Evolutionary conservation across 2,797 vertebrate species (phyloP), one percentile per base, ranked within the genome.

Genomic region (Melanotaenia maccullochi): DNA sequence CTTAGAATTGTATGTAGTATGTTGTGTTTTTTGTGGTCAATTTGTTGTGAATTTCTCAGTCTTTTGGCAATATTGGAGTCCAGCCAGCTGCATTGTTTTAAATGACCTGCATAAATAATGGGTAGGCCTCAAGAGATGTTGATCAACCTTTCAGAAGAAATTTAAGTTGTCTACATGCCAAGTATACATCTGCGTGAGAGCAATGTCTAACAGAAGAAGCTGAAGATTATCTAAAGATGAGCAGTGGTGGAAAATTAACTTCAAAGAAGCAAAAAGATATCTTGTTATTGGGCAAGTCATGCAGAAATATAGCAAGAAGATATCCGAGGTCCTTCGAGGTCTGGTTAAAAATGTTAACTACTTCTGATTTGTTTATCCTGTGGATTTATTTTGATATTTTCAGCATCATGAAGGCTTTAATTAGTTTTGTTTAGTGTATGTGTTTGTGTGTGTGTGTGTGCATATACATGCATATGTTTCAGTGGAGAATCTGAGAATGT

Each of bases 281-380:
- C 60, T 69, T 81, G 76, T 55, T 76, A 65, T 65, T 69, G 32
- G 69, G 67, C 49, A 78, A 60, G 57, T 83, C 71, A 67, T 52
- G 71, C 80, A 71, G 79, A 86, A 89, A 78, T n/a, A 42, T n/a
- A 68, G 78, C 79, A 84, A 73, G 61, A 67, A 59, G 20, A 5
- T 18, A 18, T 42, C 16, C 1, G 13, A 1, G 40, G 11, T 18
- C 11, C 40, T 18, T 71, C 13, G 58, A 14, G 5, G 2, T 56
- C 8, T 2, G 8, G 51, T 75, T 52, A 60, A n/a, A 72, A 55
- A 68, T 22, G 60, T 49, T 12, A 76, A 42, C 60, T 60, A 51
- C 36, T 36, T 38, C 59, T 55, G 30, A 58, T 68, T 70, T 65
- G 47, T 40, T 52, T 68, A 56, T 20, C 11, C 44, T 69, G 16